Evolutionary conservation across 2,113 vertebrate species (phyloP).

Genomic region (Raphicerus campestris): DNA sequence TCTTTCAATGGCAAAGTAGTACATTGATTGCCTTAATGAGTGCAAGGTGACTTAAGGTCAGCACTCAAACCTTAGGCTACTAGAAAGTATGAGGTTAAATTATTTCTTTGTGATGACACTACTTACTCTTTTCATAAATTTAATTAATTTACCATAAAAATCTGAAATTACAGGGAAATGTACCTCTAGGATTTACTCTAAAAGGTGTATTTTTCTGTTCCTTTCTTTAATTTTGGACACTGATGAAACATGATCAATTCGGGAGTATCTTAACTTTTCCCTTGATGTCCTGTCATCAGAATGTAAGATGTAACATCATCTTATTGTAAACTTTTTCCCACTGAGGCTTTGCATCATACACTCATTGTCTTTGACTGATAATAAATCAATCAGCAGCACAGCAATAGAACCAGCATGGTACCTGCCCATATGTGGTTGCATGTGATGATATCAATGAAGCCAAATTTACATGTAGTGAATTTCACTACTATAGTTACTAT

Average conservation of each 20-base stretch:
- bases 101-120: neutral
- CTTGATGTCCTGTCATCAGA: neutral
- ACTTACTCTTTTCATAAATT: neutral
- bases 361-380: neutral
- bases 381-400: conserved; percentile 13
- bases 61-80: neutral
- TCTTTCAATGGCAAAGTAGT: neutral
- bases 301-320: neutral
- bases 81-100: conserved; percentile 7
- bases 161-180: neutral
- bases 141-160: neutral
- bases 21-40: neutral
- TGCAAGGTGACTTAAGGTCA: neutral
- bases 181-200: neutral
- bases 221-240: neutral
- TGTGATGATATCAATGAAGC: neutral
- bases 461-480: neutral
- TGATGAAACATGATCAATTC: neutral
- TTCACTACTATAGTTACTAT: neutral
- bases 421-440: neutral
- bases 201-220: neutral
- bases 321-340: neutral
- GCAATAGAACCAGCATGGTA: neutral
- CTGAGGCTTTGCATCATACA: neutral
- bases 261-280: neutral